Base-by-base conservation (phyloP, 2,888 invertebrate species). In the Formica aserva region DNA sequence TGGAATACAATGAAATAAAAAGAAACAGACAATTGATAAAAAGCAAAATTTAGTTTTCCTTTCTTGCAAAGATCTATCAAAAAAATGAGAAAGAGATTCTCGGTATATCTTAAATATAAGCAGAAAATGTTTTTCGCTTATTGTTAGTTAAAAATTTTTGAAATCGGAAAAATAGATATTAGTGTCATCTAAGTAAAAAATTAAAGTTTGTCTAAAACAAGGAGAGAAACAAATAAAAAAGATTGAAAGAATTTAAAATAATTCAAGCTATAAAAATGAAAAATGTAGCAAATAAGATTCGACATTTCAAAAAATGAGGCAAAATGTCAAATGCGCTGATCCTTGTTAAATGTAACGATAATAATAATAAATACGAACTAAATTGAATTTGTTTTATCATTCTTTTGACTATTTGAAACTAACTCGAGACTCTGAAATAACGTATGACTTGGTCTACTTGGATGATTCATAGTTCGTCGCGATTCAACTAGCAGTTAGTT, bases 401-500 rank as follows among this genome's bases (percentile, higher is more conserved):
- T 80, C 69, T 45, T 71, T 60, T 8, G 32, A 60, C 13, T 35
- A 26, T 13, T 72, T 35, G 45, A 22, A 60, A 13, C 11, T 26
- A 8, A 45, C 38, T 32, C 22, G n/a, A 32, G 41, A 32, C 6
- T 72, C 57, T 60, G 72, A 80, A 78, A 60, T 60, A 72, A 60
- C 72, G 32, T 60, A 71, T 72, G 78, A 80, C 60, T 71, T 78
- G 57, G 71, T 71, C 22, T 66, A 69, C 57, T 60, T 8, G 41
- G 22, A 26, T 80, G 78, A 80, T 80, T 80, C 78, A 80, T 80
- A 78, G 22, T 48, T 32, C 18, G 60, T 45, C 45, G 72, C 29
- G 72, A 80, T 80, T 18, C 57, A 78, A 52, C 78, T 72, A 72
- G 60, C 72, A 45, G 72, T 77, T 67, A 55, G 77, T 60, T 71